Percentiles rank a stretch among this genome's conserved stretches.
Conservation (phyloP, 2,113 vertebrate genomes). For the Cinclus cinclus region DNA sequence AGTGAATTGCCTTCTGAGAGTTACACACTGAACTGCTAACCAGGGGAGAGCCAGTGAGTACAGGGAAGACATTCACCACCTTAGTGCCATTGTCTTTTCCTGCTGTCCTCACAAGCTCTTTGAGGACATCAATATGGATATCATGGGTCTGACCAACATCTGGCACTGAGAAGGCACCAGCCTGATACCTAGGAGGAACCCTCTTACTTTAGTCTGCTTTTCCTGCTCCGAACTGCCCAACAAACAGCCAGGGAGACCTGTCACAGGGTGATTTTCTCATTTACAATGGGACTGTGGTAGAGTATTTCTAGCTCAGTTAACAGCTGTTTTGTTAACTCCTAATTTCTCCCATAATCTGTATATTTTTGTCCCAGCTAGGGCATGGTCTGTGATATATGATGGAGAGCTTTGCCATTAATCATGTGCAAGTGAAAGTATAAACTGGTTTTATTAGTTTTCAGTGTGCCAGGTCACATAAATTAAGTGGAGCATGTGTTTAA, state of each 20-base stretch:
- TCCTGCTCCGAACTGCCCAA: not conserved
- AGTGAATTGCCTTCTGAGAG: not conserved
- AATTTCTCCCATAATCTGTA: slow-evolving; percentile 71
- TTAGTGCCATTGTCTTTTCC: not conserved
- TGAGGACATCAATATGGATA: not conserved
- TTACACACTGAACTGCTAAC: not conserved
- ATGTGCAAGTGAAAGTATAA: slow-evolving; percentile 45
- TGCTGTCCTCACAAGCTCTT: not conserved
- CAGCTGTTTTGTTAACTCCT: slow-evolving; percentile 74
- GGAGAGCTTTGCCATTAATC: slow-evolving; percentile 71
- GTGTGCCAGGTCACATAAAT: slow-evolving; percentile 55
- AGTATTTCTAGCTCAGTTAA: slow-evolving; percentile 68
- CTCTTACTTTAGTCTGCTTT: not conserved
- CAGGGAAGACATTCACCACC: not conserved
- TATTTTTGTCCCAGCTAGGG: slow-evolving; percentile 55
- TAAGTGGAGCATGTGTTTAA: slow-evolving; percentile 14
- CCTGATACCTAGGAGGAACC: not conserved
- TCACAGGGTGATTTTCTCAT: slow-evolving; percentile 61
- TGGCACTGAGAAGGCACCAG: not conserved
- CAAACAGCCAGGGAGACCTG: not conserved
- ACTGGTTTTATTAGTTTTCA: slow-evolving; percentile 63
- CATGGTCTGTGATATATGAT: slow-evolving; percentile 61
- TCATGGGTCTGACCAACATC: not conserved
- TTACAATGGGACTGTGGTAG: slow-evolving; percentile 53
- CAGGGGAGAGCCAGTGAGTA: not conserved